These are phyloP conservation scores for Micronycteris hirsuta DNA, from an alignment of 2,113 vertebrate species.

Conservation along the genomic window DNA sequence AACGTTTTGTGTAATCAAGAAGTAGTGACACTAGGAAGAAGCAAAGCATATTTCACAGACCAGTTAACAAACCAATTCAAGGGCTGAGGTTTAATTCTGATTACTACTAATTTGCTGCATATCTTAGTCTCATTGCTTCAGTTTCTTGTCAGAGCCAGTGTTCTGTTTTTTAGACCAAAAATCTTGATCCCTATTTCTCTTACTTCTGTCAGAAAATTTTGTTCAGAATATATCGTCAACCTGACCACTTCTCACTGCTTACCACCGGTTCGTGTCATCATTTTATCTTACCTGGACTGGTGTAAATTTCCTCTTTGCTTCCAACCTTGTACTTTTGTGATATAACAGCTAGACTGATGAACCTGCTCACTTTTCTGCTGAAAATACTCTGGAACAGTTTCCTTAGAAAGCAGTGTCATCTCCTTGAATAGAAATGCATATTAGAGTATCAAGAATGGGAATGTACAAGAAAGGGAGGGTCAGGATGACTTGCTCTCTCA, in stretches of 20 bases:
- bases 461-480: not conserved
- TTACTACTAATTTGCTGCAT: not conserved
- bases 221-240: not conserved
- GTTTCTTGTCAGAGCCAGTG: not conserved
- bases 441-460: not conserved
- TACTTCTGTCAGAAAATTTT: not conserved
- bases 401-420: not conserved
- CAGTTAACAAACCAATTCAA: not conserved
- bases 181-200: not conserved
- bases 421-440: not conserved
- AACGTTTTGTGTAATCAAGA: not conserved
- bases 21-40: not conserved
- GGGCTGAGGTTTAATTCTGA: not conserved
- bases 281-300: not conserved
- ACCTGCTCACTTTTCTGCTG: not conserved
- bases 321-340: not conserved
- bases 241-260: not conserved
- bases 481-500: not conserved
- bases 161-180: not conserved
- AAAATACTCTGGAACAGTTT: not conserved
- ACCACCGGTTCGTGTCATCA: not conserved
- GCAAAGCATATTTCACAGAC: not conserved
- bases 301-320: not conserved
- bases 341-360: not conserved
- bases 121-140: not conserved